A percentile compares a stretch with the other conserved stretches of the same genome.
Evolutionary conservation across 2,888 invertebrate species (phyloP).

Genomic region (Antheraea assamensis): DNA sequence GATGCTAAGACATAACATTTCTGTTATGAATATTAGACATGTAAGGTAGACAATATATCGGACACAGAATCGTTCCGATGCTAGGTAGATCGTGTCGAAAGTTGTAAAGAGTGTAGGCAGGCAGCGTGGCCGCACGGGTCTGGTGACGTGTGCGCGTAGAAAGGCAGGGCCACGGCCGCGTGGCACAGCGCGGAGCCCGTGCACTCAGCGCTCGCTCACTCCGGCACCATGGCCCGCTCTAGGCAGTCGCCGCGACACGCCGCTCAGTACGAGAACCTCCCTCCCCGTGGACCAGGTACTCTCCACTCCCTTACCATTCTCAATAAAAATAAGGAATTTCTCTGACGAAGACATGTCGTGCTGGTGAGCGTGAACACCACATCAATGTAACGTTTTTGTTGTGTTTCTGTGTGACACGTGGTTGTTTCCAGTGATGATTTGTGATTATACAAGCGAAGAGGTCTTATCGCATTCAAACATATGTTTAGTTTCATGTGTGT

Average conservation of each 20-base stretch:
- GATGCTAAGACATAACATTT: no score
- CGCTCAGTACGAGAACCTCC: slow-evolving; percentile 68
- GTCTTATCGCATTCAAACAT: slow-evolving; percentile 1
- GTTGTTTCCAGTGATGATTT: slow-evolving; percentile 2
- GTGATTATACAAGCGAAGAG: neutral
- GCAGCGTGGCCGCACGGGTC: slow-evolving; percentile 30
- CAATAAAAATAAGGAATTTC: neutral
- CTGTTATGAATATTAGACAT: no score
- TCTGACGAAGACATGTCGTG: neutral
- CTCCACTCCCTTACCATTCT: slow-evolving; percentile 10
- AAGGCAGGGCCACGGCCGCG: slow-evolving; percentile 47
- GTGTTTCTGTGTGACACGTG: neutral
- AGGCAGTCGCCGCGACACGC: slow-evolving; percentile 77
- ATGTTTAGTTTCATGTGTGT: slow-evolving; percentile 7
- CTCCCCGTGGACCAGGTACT: slow-evolving; percentile 79
- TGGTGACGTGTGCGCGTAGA: slow-evolving; percentile 41
- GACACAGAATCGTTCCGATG: neutral
- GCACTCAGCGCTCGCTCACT: slow-evolving; percentile 59
- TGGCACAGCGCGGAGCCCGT: slow-evolving; percentile 45
- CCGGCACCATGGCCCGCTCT: slow-evolving; percentile 76
- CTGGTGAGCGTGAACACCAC: neutral
- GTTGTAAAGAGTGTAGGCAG: slow-evolving; percentile 13
- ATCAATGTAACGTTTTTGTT: neutral
- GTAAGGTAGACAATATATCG: neutral
- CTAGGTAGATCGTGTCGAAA: slow-evolving; percentile 14